These are phyloP conservation scores for Nycteola revayana DNA, from an alignment of 2,888 invertebrate genomes.

Conservation along the genomic window DNA sequence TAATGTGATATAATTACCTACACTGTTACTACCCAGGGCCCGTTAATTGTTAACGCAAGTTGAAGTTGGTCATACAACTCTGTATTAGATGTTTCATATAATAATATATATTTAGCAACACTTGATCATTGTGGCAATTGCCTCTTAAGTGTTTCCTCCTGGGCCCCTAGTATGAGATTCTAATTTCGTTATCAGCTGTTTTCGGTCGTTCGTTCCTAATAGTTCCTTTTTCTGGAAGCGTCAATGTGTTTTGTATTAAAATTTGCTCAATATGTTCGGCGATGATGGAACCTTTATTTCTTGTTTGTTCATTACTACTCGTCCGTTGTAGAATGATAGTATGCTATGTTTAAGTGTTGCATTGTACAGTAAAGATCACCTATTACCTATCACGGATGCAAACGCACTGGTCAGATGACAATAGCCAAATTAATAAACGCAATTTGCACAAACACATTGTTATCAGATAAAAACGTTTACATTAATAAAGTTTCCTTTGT, in stretches of 20 bases:
- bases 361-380: constrained; percentile 42
- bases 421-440: constrained; percentile 36
- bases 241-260: constrained; percentile 65
- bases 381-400: constrained; percentile 48
- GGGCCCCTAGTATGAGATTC: constrained; percentile 54
- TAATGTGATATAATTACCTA: constrained; percentile 66
- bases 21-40: constrained; percentile 63
- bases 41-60: constrained; percentile 32
- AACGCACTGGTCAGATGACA: constrained; percentile 39
- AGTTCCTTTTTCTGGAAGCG: constrained; percentile 58
- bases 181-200: constrained; percentile 58
- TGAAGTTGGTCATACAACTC: constrained; percentile 15
- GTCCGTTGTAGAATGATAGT: constrained; percentile 29
- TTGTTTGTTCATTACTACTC: constrained; percentile 36
- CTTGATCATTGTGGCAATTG: neutral
- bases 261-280: constrained; percentile 74
- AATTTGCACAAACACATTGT: constrained; percentile 50
- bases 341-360: constrained; percentile 28
- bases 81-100: neutral
- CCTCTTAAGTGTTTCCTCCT: constrained; percentile 14
- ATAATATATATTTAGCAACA: neutral
- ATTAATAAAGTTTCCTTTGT: constrained; percentile 36
- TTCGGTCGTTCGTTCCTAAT: constrained; percentile 73
- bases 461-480: constrained; percentile 32
- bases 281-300: constrained; percentile 46